These are phyloP conservation scores for Alcis repandata DNA, from an alignment of 2,888 invertebrate genomes.

Conservation along the genomic window DNA sequence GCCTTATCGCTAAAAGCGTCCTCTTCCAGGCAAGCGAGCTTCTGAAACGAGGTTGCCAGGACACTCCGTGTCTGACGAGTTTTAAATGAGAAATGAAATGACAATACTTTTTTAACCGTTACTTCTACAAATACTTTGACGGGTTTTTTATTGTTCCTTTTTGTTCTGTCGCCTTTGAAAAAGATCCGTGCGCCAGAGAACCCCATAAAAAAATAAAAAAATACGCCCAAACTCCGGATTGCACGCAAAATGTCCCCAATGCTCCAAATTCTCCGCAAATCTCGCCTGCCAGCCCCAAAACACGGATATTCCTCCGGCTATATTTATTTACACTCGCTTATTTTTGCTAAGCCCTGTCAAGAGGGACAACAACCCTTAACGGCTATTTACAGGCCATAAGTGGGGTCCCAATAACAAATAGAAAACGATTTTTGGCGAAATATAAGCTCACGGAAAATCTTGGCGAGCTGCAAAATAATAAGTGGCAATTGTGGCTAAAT, in stretches of 20 bases:
- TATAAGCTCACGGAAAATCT: slow-evolving; percentile 23
- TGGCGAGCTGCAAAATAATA: slow-evolving; percentile 8
- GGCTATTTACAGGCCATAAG: slow-evolving; percentile 47
- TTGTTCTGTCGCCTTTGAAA: not conserved
- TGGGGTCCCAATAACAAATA: slow-evolving; percentile 42
- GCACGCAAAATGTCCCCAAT: slow-evolving; percentile 3
- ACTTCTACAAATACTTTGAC: not conserved
- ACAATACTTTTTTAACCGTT: too few relatives aligned
- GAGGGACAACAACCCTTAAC: slow-evolving; percentile 45
- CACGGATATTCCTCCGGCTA: slow-evolving; percentile 31
- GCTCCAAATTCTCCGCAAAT: slow-evolving; percentile 15
- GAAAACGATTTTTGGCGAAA: slow-evolving; percentile 33
- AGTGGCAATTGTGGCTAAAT: slow-evolving; percentile 10
- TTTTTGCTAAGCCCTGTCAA: slow-evolving; percentile 39
- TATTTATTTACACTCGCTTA: slow-evolving; percentile 42
- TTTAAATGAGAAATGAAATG: too few relatives aligned
- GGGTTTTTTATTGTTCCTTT: not conserved
- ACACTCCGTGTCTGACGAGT: too few relatives aligned
- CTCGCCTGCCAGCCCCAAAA: slow-evolving; percentile 22
- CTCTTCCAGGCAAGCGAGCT: too few relatives aligned
- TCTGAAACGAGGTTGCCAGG: too few relatives aligned
- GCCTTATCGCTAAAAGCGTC: too few relatives aligned
- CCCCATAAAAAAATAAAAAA: not conserved
- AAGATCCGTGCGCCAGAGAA: not conserved
- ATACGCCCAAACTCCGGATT: not conserved